These are phyloP conservation scores for Polydrusus pterygomalis DNA, from an alignment of 2,888 invertebrate genomes.

Conservation along the genomic window DNA sequence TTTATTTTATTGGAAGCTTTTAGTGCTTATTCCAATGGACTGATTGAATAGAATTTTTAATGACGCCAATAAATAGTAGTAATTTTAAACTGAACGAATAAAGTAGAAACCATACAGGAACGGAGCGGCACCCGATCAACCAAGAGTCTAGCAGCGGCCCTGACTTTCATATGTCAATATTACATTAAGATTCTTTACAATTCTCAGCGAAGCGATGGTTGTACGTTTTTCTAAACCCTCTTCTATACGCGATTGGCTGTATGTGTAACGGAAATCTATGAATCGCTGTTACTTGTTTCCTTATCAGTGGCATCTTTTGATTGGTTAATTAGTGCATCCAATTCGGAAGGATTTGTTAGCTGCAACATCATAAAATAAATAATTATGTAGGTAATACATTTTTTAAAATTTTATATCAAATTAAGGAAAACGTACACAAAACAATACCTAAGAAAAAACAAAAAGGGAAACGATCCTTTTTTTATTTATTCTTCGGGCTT, in stretches of 20 bases:
- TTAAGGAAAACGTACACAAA: neutral
- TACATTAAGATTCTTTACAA: neutral
- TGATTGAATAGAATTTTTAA: no score
- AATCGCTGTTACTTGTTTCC: constrained; percentile 36
- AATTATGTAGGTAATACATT: neutral
- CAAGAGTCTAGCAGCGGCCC: no score
- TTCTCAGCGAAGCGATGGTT: no score
- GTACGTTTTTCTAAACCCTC: no score
- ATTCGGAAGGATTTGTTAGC: constrained; percentile 76
- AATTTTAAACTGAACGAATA: no score
- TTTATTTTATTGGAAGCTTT: no score
- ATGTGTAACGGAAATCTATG: neutral
- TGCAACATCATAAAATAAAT: constrained; percentile 60
- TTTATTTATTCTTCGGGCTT: neutral
- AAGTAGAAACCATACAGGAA: no score
- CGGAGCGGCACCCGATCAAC: no score
- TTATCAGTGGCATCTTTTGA: constrained; percentile 27
- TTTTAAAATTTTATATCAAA: neutral
- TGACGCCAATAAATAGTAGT: no score
- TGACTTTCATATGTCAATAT: neutral
- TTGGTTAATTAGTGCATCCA: constrained; percentile 75
- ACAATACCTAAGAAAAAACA: neutral
- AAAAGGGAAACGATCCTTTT: neutral
- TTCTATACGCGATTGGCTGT: no score
- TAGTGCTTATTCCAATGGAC: no score